phyloP scores from a whole-genome alignment of 1,140 invertebrate species.

The Sipha flava region DNA sequence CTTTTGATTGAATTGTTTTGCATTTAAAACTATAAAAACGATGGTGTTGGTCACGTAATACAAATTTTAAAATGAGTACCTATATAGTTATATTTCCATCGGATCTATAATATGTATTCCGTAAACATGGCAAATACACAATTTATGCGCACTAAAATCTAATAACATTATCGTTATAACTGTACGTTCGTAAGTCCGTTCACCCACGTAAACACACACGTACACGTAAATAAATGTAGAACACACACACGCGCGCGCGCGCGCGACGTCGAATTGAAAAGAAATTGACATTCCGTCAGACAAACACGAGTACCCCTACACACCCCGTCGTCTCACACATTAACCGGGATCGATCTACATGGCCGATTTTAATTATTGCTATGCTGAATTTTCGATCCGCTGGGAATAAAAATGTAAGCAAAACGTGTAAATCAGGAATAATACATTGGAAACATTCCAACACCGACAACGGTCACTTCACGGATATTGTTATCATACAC shows the following conservation, averaged over 20 bases:
- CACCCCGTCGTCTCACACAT: background rate
- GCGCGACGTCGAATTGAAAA: background rate
- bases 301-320: background rate
- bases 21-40: background rate
- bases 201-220: too few species aligned
- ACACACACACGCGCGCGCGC: background rate
- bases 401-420: background rate
- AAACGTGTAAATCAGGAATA: background rate
- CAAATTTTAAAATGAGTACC: background rate
- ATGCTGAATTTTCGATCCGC: background rate
- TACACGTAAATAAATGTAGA: too few species aligned
- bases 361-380: background rate
- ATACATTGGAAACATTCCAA: background rate
- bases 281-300: background rate
- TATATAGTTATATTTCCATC: background rate
- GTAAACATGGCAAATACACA: background rate
- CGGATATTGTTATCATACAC: background rate
- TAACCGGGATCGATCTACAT: background rate
- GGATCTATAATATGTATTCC: background rate
- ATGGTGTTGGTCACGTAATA: conserved; percentile 9
- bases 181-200: background rate
- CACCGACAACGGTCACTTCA: background rate
- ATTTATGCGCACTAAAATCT: background rate
- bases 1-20: background rate
- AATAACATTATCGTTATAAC: background rate